These are phyloP conservation scores for Tenthredo notha DNA, from an alignment of 2,888 invertebrate species.

Conservation along the genomic window DNA sequence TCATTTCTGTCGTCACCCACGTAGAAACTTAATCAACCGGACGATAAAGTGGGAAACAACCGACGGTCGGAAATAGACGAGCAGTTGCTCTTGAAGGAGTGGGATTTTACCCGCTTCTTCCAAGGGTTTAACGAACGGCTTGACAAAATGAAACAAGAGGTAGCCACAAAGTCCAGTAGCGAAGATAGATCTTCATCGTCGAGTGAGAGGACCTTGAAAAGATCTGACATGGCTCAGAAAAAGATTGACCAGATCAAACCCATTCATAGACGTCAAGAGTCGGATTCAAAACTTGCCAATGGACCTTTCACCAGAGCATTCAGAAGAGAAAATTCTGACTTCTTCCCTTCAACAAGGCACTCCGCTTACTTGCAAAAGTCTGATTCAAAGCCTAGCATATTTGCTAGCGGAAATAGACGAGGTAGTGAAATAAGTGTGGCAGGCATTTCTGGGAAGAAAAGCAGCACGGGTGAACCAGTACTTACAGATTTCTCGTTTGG, in stretches of 20 bases:
- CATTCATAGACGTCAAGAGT: constrained; percentile 86
- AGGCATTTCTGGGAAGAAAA: constrained; percentile 76
- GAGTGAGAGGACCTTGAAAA: constrained; percentile 69
- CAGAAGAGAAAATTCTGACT: constrained; percentile 91
- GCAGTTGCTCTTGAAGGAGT: constrained; percentile 90
- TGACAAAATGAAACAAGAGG: constrained; percentile 79
- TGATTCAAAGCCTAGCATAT: constrained; percentile 78
- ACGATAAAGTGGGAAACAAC: constrained; percentile 72
- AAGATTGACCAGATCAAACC: constrained; percentile 77
- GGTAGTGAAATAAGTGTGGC: constrained; percentile 80
- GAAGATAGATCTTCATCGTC: constrained; percentile 69
- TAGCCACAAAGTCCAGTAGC: constrained; percentile 64
- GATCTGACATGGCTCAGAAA: constrained; percentile 76
- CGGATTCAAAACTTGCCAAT: constrained; percentile 86
- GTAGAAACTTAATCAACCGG: constrained; percentile 75
- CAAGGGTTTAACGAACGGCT: constrained; percentile 79
- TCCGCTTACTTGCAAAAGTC: constrained; percentile 85
- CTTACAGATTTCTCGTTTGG: constrained; percentile 84
- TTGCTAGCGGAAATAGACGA: constrained; percentile 85
- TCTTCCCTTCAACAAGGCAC: constrained; percentile 89
- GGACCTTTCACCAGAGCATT: constrained; percentile 88
- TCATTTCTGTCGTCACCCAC: constrained; percentile 58
- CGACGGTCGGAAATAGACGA: constrained; percentile 85
- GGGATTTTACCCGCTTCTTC: constrained; percentile 93
- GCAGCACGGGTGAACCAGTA: constrained; percentile 84